phyloP scores from a whole-genome alignment of 1,140 invertebrate genomes.

The Ylistrum balloti region DNA sequence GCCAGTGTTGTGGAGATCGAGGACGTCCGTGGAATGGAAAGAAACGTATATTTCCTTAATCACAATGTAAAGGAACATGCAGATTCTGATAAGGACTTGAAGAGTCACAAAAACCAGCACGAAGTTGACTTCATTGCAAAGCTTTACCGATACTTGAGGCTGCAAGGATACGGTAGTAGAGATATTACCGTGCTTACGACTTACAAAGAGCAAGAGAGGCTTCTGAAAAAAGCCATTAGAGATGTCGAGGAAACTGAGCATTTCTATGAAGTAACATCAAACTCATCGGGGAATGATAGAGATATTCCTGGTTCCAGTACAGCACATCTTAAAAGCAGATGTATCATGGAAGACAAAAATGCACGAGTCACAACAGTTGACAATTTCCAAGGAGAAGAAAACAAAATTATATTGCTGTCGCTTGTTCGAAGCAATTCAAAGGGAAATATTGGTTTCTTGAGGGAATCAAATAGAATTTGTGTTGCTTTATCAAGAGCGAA shows the following conservation, averaged over 20 bases:
- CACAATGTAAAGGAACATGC: conserved; percentile 75
- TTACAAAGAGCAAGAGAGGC: too few species aligned
- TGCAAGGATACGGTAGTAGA: conserved; percentile 78
- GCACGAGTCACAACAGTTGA: conserved; percentile 87
- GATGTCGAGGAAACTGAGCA: too few species aligned
- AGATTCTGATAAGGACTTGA: conserved; percentile 74
- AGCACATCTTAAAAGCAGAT: conserved; percentile 75
- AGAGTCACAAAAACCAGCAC: conserved; percentile 78
- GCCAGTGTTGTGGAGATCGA: conserved; percentile 72
- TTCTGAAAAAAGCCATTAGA: too few species aligned
- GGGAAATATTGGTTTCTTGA: conserved; percentile 89
- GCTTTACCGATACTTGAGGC: conserved; percentile 78
- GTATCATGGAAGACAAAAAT: conserved; percentile 65
- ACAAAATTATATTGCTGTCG: conserved; percentile 91
- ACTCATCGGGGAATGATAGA: too few species aligned
- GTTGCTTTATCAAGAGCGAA: conserved; percentile 92
- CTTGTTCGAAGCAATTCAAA: conserved; percentile 88
- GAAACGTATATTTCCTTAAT: conserved; percentile 81
- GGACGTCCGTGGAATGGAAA: conserved; percentile 75
- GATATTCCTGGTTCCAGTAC: too few species aligned
- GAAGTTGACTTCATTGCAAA: conserved; percentile 77
- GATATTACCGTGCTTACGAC: conserved; percentile 82
- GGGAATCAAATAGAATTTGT: conserved; percentile 89
- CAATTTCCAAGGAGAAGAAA: conserved; percentile 90
- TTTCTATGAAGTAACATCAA: too few species aligned